Evolutionary conservation across 2,888 invertebrate genomes (phyloP).

Genomic region (Pardosa pseudoannulata): DNA sequence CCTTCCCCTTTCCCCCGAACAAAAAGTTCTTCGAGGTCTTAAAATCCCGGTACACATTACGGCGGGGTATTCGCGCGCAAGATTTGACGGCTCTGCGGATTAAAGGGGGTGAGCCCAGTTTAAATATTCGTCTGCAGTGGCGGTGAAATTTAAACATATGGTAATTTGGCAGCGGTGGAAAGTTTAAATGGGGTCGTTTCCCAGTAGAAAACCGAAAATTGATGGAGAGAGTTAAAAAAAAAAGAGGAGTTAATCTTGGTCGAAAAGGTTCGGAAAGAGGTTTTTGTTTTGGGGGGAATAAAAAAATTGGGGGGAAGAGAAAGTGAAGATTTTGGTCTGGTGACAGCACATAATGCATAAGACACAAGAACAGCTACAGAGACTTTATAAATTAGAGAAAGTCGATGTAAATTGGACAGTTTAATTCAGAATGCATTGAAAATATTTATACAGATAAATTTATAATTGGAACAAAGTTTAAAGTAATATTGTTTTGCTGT

Average conservation of each 20-base stretch:
- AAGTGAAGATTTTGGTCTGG: background rate
- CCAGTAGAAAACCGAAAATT: background rate
- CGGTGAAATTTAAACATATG: conserved; percentile 16
- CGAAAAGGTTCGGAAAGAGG: background rate
- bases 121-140: conserved; percentile 6
- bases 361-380: background rate
- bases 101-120: background rate
- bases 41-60: conserved; percentile 12
- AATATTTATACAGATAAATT: no score
- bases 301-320: background rate
- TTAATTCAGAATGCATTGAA: no score
- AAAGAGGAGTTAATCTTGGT: background rate
- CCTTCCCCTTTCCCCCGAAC: no score
- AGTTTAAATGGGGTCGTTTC: conserved; percentile 17
- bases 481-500: no score
- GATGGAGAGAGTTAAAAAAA: background rate
- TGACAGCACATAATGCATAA: background rate
- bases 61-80: background rate
- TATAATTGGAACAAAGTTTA: no score
- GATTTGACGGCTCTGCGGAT: conserved; percentile 10
- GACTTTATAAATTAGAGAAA: no score
- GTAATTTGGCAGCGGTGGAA: conserved; percentile 6
- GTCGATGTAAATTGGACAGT: no score
- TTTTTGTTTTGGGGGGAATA: background rate
- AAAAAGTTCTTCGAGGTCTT: conserved; percentile 8